Evolutionary conservation across 2,797 vertebrate species (phyloP), one percentile per base, ranked within the genome.

Genomic region (Lerista edwardsae): DNA sequence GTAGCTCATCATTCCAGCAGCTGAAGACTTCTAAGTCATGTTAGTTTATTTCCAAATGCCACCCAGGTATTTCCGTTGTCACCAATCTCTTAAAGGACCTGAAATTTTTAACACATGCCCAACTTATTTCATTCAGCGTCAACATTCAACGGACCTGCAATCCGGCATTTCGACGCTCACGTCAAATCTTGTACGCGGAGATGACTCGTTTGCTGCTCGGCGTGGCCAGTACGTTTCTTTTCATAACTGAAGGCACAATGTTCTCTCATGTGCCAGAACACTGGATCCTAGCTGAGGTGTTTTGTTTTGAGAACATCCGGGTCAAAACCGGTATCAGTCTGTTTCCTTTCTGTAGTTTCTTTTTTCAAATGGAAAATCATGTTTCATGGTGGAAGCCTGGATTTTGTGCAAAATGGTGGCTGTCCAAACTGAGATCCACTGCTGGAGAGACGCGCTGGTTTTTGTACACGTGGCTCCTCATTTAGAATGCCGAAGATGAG

Each of bases 91-190:
- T 85, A 34, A 69, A 69, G 67, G 15, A 2, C 31, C 14, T 68
- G 15, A 34, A n/a, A 6, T 31, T 65, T n/a, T n/a, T 34, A 75
- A 75, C 55, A 19, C 55, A 0, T 25, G 68, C 78, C 29, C 0
- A 3, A 19, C 1, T 59, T 47, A 6, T 82, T 72, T 12, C 14
- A n/a, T 19, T 39, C 25, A 39, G 3, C 84, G 79, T 75, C n/a
- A 10, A 71, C 83, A 75, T 0, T 0, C 41, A 7, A 2, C 3
- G 36, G 4, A 23, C 29, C 80, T 9, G 17, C 57, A 41, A n/a
- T 61, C 72, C 12, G 0, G 0, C 1, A 29, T 68, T 87, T 12
- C 64, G 62, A 65, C 0, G 6, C 1, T 1, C 55, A 41, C 68
- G 27, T 55, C 68, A 27, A 39, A 21, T 39, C 25, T 27, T 64